Evolutionary conservation across 1,140 invertebrate genomes (phyloP).

Genomic region (Lysiphlebus fabarum): DNA sequence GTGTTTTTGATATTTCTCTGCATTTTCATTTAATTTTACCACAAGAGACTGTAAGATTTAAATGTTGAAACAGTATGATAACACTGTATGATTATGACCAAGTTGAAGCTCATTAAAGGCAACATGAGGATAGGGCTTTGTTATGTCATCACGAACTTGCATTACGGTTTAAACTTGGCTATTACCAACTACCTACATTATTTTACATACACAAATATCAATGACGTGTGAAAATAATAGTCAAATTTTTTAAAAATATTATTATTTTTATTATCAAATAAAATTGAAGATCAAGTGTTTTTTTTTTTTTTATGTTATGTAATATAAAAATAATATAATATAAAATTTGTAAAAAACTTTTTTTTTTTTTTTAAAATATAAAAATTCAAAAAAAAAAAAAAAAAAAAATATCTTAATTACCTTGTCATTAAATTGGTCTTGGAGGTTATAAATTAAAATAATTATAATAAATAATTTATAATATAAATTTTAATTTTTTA

Average conservation of each 20-base stretch:
- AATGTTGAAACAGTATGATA: constrained; percentile 6
- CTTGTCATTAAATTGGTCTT: too few species aligned
- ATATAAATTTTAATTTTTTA: too few species aligned
- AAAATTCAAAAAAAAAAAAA: too few species aligned
- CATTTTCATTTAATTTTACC: not conserved
- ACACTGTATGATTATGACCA: constrained; percentile 19
- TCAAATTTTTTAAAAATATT: not conserved
- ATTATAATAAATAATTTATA: too few species aligned
- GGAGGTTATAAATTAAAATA: too few species aligned
- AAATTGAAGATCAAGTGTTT: not conserved
- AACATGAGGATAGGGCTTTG: constrained; percentile 22
- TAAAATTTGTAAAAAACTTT: too few species aligned
- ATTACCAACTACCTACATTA: constrained; percentile 19
- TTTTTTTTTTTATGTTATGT: not conserved
- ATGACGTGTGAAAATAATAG: too few species aligned
- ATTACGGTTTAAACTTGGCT: constrained; percentile 19
- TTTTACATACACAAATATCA: constrained; percentile 3
- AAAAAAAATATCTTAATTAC: too few species aligned
- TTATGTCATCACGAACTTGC: constrained; percentile 22
- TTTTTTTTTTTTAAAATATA: too few species aligned
- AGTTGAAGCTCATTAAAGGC: constrained; percentile 21
- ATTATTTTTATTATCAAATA: not conserved
- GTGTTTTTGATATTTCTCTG: too few species aligned
- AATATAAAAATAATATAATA: too few species aligned
- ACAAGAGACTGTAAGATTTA: constrained; percentile 13